Evolutionary conservation across 2,113 vertebrate genomes (phyloP), one percentile per base, ranked within the genome.

Genomic region (Geothlypis trichas): DNA sequence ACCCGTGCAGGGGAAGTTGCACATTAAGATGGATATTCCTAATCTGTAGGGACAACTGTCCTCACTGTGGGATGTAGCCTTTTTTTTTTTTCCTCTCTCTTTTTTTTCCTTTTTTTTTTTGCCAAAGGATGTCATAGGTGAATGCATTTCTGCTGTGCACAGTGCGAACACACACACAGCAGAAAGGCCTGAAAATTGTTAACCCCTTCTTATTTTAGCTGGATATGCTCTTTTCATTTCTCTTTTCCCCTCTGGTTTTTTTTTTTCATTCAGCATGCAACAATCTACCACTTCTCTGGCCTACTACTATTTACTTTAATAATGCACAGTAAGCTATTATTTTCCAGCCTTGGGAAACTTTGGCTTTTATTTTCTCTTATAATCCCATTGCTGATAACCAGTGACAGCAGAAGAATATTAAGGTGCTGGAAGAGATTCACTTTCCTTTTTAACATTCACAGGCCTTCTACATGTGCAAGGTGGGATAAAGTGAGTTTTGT

Each of bases 1-100:
- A 96, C 97, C 96, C 89, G 69, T 97, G 97, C 49, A 98, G 89
- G 93, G 98, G 98, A 98, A 98, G 97, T 97, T 95, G 92, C 96
- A 95, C 97, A 97, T 97, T 97, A 97, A 97, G 97, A 97, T 98
- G 95, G 93, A 97, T 98, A 96, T 96, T 97, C 96, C 88, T 96
- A 96, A 96, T 97, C 98, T 96, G 85, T 80, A 84, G 96, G 96
- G 96, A 95, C 96, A 95, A 89, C 94, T 90, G 81, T 89, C 95
- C 96, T 96, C 96, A 85, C 91, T 88, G 94, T 82, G 89, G 84
- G 87, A 96, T 88, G 41, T 52, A 95, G 91, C 74, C 6, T 89
- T 94, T 95, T 91, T 92, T 89, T 89, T 88, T 89, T 88, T 37
- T 67, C 37, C n/a, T 20, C 2, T 30, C 30, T 58, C 20, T 52